Conservation (phyloP, 2,888 invertebrate genomes). For the Apomyelois bistriatella region DNA sequence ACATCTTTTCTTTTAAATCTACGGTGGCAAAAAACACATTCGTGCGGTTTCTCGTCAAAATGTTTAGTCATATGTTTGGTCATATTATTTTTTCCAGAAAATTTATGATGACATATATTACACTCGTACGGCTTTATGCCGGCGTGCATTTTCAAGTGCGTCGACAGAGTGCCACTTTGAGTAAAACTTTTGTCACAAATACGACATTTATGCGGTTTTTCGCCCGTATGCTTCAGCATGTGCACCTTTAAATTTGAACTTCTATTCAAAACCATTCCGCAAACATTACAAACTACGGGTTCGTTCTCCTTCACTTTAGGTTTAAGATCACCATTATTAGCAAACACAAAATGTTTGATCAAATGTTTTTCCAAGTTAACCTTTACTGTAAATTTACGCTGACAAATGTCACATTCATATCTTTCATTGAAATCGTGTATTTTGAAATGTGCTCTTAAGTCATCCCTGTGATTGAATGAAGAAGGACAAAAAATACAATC, state of each 20-base stretch:
- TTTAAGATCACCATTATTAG: neutral
- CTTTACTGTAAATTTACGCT: neutral
- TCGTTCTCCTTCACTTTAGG: neutral
- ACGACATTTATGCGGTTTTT: neutral
- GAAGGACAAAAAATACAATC: neutral
- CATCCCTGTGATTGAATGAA: neutral
- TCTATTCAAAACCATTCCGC: neutral
- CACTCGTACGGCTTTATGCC: constrained; percentile 1
- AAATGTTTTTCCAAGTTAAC: neutral
- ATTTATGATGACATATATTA: neutral
- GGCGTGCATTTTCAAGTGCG: neutral
- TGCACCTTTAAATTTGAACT: neutral
- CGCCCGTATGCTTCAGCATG: neutral
- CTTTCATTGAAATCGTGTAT: neutral
- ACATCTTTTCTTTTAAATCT: constrained; percentile 1
- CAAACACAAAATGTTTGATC: neutral
- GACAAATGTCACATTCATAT: neutral
- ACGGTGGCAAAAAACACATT: neutral
- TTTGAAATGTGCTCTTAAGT: neutral
- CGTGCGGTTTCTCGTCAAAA: constrained; percentile 1
- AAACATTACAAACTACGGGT: neutral
- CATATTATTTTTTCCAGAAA: neutral
- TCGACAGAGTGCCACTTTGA: neutral
- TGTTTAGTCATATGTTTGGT: neutral
- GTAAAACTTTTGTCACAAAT: neutral